Evolutionary conservation across 35 echinoderm and acorn worm species (phyloP).

Genomic region (Patiria miniata): DNA sequence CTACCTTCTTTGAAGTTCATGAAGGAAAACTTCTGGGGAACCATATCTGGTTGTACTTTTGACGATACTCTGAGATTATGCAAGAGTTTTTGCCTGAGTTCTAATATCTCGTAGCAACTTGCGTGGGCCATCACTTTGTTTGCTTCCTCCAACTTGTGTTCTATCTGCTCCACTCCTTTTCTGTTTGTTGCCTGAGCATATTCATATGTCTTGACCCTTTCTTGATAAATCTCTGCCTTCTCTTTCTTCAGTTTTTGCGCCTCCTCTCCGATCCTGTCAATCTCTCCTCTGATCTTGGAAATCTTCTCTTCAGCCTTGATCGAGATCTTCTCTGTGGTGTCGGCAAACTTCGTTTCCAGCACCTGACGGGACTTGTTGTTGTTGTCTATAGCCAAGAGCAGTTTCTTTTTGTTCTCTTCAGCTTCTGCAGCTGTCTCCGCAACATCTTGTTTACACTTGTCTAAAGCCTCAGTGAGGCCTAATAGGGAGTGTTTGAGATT

Average conservation of each 20-base stretch:
- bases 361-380: too few species aligned
- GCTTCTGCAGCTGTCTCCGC: background rate
- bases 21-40: background rate
- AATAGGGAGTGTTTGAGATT: background rate
- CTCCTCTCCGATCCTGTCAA: too few species aligned
- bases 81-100: background rate
- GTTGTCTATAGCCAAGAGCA: background rate
- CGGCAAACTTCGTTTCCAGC: too few species aligned
- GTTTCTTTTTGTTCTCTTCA: background rate
- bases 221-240: too few species aligned
- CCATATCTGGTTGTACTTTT: background rate
- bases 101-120: background rate
- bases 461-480: background rate
- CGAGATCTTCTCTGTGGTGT: too few species aligned
- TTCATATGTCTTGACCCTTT: background rate
- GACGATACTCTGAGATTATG: background rate
- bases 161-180: background rate
- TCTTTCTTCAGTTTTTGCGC: too few species aligned
- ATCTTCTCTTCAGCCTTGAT: too few species aligned
- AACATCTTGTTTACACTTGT: slow-evolving; percentile 9
- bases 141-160: background rate
- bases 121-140: background rate
- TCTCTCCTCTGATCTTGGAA: too few species aligned
- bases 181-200: background rate
- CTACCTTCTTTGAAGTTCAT: background rate